phyloP scores from a whole-genome alignment of 2,113 vertebrate genomes.

The Phodopus roborovskii region DNA sequence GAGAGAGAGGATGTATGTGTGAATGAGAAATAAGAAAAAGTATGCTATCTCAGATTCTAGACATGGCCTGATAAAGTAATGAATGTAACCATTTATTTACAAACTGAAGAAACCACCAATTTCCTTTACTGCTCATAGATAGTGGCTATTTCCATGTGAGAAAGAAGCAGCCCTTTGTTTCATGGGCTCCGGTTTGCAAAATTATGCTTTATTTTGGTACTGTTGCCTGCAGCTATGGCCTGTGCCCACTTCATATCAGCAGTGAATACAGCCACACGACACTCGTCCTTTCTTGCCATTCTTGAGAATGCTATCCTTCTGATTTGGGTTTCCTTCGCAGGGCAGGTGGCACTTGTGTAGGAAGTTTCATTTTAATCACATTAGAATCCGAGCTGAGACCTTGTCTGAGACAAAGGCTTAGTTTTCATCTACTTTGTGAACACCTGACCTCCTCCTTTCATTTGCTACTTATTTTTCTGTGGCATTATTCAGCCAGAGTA shows the following conservation, averaged over 20 bases:
- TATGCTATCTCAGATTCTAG: slow-evolving; percentile 4
- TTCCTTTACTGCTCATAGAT: slow-evolving; percentile 23
- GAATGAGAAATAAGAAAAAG: slow-evolving; percentile 18
- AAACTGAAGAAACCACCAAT: neutral
- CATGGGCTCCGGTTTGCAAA: neutral
- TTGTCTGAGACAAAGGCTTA: neutral
- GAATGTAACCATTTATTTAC: slow-evolving; percentile 39
- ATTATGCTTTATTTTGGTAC: neutral
- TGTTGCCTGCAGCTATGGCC: neutral
- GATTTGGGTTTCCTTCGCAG: neutral
- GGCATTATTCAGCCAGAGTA: neutral
- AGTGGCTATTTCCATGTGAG: neutral
- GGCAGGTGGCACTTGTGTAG: neutral
- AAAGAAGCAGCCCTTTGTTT: neutral
- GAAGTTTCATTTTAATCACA: slow-evolving; percentile 4
- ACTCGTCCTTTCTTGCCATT: neutral
- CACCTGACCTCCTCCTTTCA: neutral
- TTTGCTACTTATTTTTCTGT: neutral
- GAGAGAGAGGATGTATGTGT: neutral
- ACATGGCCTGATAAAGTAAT: slow-evolving; percentile 43
- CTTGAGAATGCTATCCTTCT: neutral
- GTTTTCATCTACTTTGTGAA: neutral
- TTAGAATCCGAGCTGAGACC: neutral
- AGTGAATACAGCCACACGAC: neutral
- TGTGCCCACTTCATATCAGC: neutral